Evolutionary conservation across 2,113 vertebrate species (phyloP), one percentile per base, ranked within the genome.

Genomic region (Melospiza georgiana): DNA sequence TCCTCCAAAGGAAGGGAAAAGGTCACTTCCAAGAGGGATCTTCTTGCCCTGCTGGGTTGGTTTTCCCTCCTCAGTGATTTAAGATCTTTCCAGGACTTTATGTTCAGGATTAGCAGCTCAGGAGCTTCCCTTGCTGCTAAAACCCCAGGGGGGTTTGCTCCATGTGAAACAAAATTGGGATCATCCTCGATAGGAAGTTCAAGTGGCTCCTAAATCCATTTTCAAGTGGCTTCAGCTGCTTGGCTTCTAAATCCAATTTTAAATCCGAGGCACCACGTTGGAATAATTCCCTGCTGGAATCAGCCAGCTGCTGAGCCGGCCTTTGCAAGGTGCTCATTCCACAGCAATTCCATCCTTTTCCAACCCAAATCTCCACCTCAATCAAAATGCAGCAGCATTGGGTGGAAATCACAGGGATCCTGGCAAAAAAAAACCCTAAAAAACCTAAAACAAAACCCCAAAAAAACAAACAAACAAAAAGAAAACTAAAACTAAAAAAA

Each of bases 151-250:
- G 83, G 68, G 24, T 89, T 87, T 54, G 84, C 68, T 83, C n/a
- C 44, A 14, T 16, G 82, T 35, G 58, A 33, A 89, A 72, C 52
- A 93, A 92, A 95, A 95, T 72, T 43, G 93, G 88, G 89, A 91
- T 95, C 76, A 79, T 46, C 92, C 85, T 49, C 12, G 4, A 16
- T 2, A 39, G 62, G 49, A 65, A 85, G 92, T 91, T 95, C 94
- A 90, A 95, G 94, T 89, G 92, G 87, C 65, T 90, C 87, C 96
- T 91, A 89, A 95, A 89, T 94, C 91, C 84, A 39, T 89, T 95
- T 83, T 89, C 77, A 33, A 95, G 95, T 93, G 89, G 91, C 37
- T 93, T 93, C 97, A 96, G 96, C 95, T 96, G 96, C 85, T 95
- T 74, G 88, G 84, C 87, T 82, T 77, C 67, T 39, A 95, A 94